Evolutionary conservation across 2,797 vertebrate genomes (phyloP).

Genomic region (Argyrosomus regius): DNA sequence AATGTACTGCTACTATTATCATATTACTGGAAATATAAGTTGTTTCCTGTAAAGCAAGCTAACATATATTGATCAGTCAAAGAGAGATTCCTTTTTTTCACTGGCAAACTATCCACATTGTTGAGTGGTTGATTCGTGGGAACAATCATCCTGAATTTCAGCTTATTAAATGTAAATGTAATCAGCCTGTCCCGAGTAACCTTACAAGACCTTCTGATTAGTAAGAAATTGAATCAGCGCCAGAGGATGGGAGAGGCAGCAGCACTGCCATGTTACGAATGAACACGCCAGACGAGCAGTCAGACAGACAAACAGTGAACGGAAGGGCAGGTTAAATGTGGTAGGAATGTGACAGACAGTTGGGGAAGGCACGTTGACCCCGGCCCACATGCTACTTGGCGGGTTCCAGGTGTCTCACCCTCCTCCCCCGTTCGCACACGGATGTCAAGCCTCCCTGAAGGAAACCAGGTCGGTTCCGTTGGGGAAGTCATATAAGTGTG

Average conservation of each 20-base stretch:
- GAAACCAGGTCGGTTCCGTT: conserved; percentile 77
- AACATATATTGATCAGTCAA: conserved; percentile 32
- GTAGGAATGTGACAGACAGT: conserved; percentile 77
- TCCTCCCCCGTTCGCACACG: conserved; percentile 71
- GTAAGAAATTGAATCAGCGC: conserved; percentile 23
- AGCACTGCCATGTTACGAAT: conserved; percentile 35
- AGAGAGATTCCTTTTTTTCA: conserved; percentile 13
- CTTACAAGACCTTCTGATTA: conserved; percentile 25
- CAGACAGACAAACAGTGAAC: conserved; percentile 70
- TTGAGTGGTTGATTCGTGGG: conserved; percentile 18
- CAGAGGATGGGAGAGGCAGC: conserved; percentile 38
- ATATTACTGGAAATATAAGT: conserved; percentile 32
- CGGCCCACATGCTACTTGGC: conserved; percentile 55
- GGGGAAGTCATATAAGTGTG: conserved; percentile 74
- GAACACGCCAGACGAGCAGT: conserved; percentile 58
- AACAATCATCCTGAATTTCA: neutral
- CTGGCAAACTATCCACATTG: conserved; percentile 8
- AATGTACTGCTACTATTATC: conserved; percentile 44
- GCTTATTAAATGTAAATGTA: conserved; percentile 3
- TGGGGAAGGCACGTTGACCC: conserved; percentile 71
- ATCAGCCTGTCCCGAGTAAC: conserved; percentile 8
- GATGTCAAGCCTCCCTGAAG: conserved; percentile 79
- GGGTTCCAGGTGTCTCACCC: conserved; percentile 67
- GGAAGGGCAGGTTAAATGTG: conserved; percentile 68
- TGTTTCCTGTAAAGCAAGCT: conserved; percentile 26